Evolutionary conservation across 2,797 vertebrate genomes (phyloP), one percentile per base, ranked within the genome.

Genomic region (Hephaestus fuliginosus): DNA sequence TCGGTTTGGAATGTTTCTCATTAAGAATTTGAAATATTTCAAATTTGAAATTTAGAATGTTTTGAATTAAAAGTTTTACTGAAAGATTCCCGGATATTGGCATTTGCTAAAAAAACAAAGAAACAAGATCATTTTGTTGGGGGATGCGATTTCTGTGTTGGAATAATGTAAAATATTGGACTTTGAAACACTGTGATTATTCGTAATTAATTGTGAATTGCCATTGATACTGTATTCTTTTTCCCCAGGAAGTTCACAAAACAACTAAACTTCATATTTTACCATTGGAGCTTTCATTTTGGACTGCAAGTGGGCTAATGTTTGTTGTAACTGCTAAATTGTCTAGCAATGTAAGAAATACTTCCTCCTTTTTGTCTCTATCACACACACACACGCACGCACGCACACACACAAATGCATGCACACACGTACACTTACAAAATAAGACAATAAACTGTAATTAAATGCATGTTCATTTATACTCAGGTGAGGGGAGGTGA

Each of bases 201-300:
- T 49, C 51, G 3, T 49, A 55, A 79, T 7, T 4, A 80, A 44
- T 20, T 39, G 8, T 73, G 7, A 66, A 55, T 36, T 28, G 20
- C 9, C 25, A 46, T 3, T 22, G 3, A 22, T 13, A 10, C n/a
- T 41, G 1, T 36, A 9, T 49, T 28, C 18, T 30, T 66, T 7
- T 1, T 5, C 30, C 30, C 36, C 18, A 70, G 36, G 4, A 44
- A 22, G 20, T 58, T 43, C 14, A 64, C 6, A 48, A 11, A 55
- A 30, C 28, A 63, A 8, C 15, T 46, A 14, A 71, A 65, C 61
- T 18, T 2, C 4, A 46, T 20, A 28, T 15, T 57, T 36, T 53
- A n/a, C 25, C 20, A 13, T 70, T n/a, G 12, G 48, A 7, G 28
- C 11, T 39, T 12, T 4, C 1, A 20, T 36, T 70, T 64, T 39